Evolutionary conservation across 2,888 invertebrate species (phyloP).

Genomic region (Papilio demoleus): DNA sequence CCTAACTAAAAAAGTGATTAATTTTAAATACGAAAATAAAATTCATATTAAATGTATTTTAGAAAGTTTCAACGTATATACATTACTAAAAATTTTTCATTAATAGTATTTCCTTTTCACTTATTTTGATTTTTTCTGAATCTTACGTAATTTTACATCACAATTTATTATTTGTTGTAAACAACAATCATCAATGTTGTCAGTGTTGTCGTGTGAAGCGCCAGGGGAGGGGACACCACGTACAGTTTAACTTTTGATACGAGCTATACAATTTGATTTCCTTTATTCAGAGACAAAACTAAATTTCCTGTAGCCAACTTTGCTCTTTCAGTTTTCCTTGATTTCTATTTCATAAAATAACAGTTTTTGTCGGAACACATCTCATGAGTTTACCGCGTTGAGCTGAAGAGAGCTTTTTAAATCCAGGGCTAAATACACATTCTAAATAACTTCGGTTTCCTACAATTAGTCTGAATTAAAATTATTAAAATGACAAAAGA

Average conservation of each 20-base stretch:
- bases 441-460: neutral
- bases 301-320: constrained; percentile 36
- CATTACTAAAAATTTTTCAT: no score
- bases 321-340: neutral
- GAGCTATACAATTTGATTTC: constrained; percentile 36
- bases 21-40: neutral
- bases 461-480: neutral
- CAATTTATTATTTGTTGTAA: neutral
- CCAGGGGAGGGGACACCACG: neutral
- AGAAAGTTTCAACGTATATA: no score
- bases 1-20: neutral
- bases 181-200: neutral
- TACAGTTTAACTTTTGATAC: constrained; percentile 18
- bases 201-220: neutral
- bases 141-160: neutral
- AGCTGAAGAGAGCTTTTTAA: no score
- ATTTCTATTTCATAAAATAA: constrained; percentile 6
- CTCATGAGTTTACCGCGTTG: no score
- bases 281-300: constrained; percentile 30
- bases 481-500: neutral
- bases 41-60: no score
- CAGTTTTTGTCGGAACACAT: no score
- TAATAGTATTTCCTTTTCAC: no score
- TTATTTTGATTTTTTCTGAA: no score
- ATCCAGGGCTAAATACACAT: no score